These are phyloP conservation scores for Xestobium rufovillosum DNA, from an alignment of 2,888 invertebrate genomes.

Conservation along the genomic window DNA sequence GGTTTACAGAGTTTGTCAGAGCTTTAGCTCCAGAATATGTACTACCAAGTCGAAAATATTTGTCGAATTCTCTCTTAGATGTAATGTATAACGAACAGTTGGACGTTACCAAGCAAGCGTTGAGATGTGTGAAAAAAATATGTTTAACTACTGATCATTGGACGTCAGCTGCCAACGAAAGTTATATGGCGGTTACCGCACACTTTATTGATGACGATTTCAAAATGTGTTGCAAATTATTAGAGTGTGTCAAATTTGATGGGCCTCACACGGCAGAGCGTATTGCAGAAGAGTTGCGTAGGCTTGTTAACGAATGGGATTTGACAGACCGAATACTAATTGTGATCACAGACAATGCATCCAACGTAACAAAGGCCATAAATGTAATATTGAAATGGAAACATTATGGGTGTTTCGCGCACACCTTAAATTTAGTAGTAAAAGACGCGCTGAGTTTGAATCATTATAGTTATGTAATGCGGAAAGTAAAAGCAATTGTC, in stretches of 20 bases:
- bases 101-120: neutral
- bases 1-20: neutral
- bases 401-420: constrained; percentile 24
- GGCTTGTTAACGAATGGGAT: constrained; percentile 18
- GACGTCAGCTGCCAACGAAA: constrained; percentile 28
- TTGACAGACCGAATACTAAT: constrained; percentile 25
- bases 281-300: constrained; percentile 23
- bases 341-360: constrained; percentile 24
- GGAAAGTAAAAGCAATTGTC: neutral
- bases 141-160: neutral
- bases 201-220: constrained; percentile 28
- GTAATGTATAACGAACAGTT: neutral
- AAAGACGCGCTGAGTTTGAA: constrained; percentile 16
- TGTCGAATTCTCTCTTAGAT: neutral
- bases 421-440: constrained; percentile 24
- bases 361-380: constrained; percentile 23
- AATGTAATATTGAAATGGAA: constrained; percentile 18
- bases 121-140: neutral
- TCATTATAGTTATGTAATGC: neutral
- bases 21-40: neutral
- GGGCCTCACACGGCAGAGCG: constrained; percentile 24
- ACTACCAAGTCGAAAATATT: neutral
- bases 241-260: constrained; percentile 21
- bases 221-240: constrained; percentile 22
- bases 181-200: constrained; percentile 25